Evolutionary conservation across 2,888 invertebrate species (phyloP).

Genomic region (Campoplex nolae): DNA sequence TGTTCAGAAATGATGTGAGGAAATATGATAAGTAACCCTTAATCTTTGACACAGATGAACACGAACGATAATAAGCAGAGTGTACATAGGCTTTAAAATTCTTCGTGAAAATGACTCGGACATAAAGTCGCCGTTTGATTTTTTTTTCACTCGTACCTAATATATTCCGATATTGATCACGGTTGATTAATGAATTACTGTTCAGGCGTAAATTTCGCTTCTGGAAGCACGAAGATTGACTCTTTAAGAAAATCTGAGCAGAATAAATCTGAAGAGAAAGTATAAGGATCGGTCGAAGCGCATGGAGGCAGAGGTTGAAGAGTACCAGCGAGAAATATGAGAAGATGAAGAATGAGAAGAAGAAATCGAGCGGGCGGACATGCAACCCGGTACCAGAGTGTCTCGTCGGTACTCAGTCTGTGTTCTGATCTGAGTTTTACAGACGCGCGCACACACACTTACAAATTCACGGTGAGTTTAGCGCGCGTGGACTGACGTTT

Average conservation of each 20-base stretch:
- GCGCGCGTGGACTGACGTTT: constrained; percentile 77
- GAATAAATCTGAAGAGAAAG: constrained; percentile 29
- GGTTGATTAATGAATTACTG: constrained; percentile 15
- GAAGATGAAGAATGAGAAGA: constrained; percentile 65
- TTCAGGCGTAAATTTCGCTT: constrained; percentile 15
- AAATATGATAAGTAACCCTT: neutral
- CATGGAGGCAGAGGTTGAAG: constrained; percentile 41
- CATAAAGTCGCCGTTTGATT: neutral
- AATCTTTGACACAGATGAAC: neutral
- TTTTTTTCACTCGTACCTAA: neutral
- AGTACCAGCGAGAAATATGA: constrained; percentile 43
- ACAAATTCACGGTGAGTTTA: neutral
- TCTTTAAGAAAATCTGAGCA: constrained; percentile 4
- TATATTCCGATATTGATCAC: neutral
- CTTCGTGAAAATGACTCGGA: neutral
- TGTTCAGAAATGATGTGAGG: neutral
- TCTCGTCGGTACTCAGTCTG: constrained; percentile 1
- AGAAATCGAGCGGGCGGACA: constrained; percentile 64
- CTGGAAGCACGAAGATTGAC: constrained; percentile 19
- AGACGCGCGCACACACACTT: neutral
- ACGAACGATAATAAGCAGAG: neutral
- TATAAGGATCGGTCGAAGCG: constrained; percentile 25
- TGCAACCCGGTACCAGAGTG: constrained; percentile 50
- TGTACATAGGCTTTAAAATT: neutral
- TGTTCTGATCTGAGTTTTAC: neutral